A percentile compares a stretch with the other conserved stretches of the same genome.
Evolutionary conservation across 2,888 invertebrate species (phyloP).

Genomic region (Agrochola macilenta): DNA sequence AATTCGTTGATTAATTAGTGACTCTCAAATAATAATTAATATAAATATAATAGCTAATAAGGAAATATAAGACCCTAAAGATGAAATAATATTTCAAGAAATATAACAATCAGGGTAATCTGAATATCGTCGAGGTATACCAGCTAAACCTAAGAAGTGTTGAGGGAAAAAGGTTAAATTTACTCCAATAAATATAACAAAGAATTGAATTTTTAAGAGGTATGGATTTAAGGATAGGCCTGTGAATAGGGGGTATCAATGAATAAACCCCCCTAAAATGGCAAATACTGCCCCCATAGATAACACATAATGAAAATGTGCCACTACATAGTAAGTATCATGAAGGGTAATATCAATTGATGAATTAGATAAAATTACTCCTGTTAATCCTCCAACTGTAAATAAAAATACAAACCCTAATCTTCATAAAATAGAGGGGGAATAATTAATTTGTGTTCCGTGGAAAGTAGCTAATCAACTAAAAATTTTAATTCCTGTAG

Average conservation of each 20-base stretch:
- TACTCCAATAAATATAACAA: slow-evolving; percentile 93
- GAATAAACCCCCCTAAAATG: slow-evolving; percentile 93
- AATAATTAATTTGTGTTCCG: slow-evolving; percentile 91
- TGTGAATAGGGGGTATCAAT: slow-evolving; percentile 93
- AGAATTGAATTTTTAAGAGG: slow-evolving; percentile 93
- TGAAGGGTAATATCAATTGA: slow-evolving; percentile 94
- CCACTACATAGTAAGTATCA: slow-evolving; percentile 96
- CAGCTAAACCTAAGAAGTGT: slow-evolving; percentile 91
- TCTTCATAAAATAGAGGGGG: slow-evolving; percentile 91
- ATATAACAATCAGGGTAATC: slow-evolving; percentile 93
- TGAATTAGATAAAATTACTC: slow-evolving; percentile 93
- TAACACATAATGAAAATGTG: slow-evolving; percentile 95
- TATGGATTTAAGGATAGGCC: slow-evolving; percentile 91
- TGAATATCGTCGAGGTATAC: slow-evolving; percentile 94
- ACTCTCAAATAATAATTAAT: slow-evolving; percentile 92
- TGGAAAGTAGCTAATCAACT: slow-evolving; percentile 93
- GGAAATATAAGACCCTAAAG: slow-evolving; percentile 92
- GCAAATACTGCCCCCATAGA: slow-evolving; percentile 95
- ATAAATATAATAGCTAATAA: slow-evolving; percentile 90
- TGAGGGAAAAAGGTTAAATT: slow-evolving; percentile 96
- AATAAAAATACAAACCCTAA: slow-evolving; percentile 95
- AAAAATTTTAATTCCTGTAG: slow-evolving; percentile 96
- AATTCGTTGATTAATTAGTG: slow-evolving; percentile 88
- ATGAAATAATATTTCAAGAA: slow-evolving; percentile 92
- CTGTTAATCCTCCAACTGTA: slow-evolving; percentile 93